phyloP scores from a whole-genome alignment of 2,888 invertebrate genomes.

The Troides oblongomaculatus region DNA sequence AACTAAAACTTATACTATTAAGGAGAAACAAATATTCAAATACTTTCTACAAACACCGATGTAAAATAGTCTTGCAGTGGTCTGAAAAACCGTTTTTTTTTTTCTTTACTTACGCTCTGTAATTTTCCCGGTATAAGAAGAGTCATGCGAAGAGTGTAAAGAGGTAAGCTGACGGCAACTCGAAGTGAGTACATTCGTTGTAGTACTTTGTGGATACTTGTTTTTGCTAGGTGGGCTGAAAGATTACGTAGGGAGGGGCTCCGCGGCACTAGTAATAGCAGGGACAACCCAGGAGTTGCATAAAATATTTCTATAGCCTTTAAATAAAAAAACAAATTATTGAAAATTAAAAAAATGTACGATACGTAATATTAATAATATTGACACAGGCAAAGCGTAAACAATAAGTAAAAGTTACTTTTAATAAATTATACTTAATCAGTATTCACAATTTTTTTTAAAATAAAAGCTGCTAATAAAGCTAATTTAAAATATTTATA shows the following conservation, averaged over 20 bases:
- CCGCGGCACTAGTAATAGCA: conserved; percentile 62
- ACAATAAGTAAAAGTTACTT: background rate
- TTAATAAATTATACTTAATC: too few species aligned
- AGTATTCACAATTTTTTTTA: too few species aligned
- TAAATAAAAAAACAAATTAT: conserved; percentile 30
- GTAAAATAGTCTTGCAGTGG: too few species aligned
- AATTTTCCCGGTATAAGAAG: conserved; percentile 67
- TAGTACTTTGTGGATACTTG: conserved; percentile 44
- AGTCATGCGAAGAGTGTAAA: conserved; percentile 72
- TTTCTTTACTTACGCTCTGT: conserved; percentile 50
- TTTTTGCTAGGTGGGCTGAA: conserved; percentile 40
- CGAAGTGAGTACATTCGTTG: conserved; percentile 49
- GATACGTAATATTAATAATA: too few species aligned
- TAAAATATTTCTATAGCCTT: conserved; percentile 72
- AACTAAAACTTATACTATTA: too few species aligned
- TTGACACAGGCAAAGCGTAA: too few species aligned
- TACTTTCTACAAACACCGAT: too few species aligned
- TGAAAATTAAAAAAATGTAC: too few species aligned
- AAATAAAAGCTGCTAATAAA: too few species aligned
- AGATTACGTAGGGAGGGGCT: conserved; percentile 49
- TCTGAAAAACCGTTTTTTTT: background rate
- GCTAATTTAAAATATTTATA: too few species aligned
- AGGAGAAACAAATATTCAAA: too few species aligned
- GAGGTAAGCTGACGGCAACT: conserved; percentile 60
- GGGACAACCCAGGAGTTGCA: conserved; percentile 56